Conservation (phyloP, 2,888 invertebrate species). For the Physocephala rufipes region DNA sequence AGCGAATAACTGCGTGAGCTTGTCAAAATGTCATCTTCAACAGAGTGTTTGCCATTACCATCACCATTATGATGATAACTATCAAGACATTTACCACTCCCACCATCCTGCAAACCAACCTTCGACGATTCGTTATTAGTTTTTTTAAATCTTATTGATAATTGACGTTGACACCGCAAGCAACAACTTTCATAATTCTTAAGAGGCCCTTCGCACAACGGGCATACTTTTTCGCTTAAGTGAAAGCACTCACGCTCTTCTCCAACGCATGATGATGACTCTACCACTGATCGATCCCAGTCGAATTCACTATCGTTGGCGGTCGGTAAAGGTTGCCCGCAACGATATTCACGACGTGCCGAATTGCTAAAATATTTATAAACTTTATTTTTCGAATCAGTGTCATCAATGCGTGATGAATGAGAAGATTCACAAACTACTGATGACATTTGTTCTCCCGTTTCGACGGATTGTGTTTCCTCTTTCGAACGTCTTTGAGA, state of each 20-base stretch:
- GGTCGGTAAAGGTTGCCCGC: constrained; percentile 48
- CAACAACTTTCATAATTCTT: constrained; percentile 61
- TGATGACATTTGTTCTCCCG: not conserved
- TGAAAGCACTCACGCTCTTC: constrained; percentile 60
- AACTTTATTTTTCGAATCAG: constrained; percentile 57
- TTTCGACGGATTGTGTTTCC: constrained; percentile 33
- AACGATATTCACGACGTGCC: constrained; percentile 58
- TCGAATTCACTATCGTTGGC: constrained; percentile 53
- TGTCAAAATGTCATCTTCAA: constrained; percentile 37
- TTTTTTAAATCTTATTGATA: constrained; percentile 51
- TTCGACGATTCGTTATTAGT: not conserved
- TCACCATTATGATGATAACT: not conserved
- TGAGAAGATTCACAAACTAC: not conserved
- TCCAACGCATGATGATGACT: constrained; percentile 37
- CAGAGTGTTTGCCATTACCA: constrained; percentile 9
- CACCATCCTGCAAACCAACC: constrained; percentile 28
- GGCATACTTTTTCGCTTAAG: constrained; percentile 58
- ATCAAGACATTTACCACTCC: constrained; percentile 13
- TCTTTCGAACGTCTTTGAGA: constrained; percentile 11
- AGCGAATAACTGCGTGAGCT: constrained; percentile 52
- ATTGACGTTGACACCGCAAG: constrained; percentile 56
- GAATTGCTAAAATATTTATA: constrained; percentile 66
- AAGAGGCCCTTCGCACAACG: constrained; percentile 58
- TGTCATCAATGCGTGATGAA: not conserved
- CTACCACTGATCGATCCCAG: constrained; percentile 49